Evolutionary conservation across 2,888 invertebrate genomes (phyloP).

Genomic region (Macropis europaea): DNA sequence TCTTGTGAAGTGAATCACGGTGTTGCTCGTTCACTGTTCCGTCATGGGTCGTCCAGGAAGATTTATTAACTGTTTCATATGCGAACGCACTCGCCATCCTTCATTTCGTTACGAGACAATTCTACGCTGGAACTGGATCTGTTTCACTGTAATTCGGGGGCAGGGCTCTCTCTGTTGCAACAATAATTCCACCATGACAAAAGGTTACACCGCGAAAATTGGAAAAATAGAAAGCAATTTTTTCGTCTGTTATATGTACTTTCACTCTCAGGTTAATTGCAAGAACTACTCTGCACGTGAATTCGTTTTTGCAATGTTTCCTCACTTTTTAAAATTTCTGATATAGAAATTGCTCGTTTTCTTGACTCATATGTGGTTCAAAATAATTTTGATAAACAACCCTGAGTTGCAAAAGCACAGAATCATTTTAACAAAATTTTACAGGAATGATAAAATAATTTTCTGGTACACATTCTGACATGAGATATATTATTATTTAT

Average conservation of each 20-base stretch:
- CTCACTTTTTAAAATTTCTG: too few species aligned
- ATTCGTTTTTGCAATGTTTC: too few species aligned
- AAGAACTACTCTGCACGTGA: too few species aligned
- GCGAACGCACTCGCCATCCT: slow-evolving; percentile 5
- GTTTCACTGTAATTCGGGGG: slow-evolving; percentile 10
- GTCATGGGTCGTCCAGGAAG: slow-evolving; percentile 22
- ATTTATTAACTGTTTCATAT: slow-evolving; percentile 33
- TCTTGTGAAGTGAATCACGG: slow-evolving; percentile 22
- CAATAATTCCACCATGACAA: neutral
- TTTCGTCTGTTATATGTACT: neutral
- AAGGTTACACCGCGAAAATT: neutral
- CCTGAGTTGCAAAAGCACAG: too few species aligned
- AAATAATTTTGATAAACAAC: too few species aligned
- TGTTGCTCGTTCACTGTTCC: slow-evolving; percentile 11
- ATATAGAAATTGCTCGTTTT: too few species aligned
- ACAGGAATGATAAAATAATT: too few species aligned
- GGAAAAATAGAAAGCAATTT: neutral
- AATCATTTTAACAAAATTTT: too few species aligned
- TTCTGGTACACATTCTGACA: too few species aligned
- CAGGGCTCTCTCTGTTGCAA: neutral
- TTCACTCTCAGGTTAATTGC: too few species aligned
- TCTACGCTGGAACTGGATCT: slow-evolving; percentile 12
- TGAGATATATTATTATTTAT: too few species aligned
- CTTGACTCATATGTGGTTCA: too few species aligned
- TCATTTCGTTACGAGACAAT: slow-evolving; percentile 13